These are phyloP conservation scores for Bembecia ichneumoniformis DNA, from an alignment of 2,888 invertebrate species.

Conservation along the genomic window DNA sequence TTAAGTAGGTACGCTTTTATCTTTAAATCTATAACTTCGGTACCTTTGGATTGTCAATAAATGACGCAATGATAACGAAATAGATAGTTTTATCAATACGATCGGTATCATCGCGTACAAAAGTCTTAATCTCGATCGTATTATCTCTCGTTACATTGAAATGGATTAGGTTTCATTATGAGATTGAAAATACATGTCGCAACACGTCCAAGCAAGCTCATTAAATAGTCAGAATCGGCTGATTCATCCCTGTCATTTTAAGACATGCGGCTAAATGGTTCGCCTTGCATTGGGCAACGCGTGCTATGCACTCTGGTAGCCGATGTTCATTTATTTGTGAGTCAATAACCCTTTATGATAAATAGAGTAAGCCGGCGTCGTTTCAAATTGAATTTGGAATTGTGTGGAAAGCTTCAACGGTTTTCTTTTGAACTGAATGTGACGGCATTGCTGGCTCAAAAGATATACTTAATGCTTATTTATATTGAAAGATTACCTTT, in stretches of 20 bases:
- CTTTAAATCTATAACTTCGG: conserved; percentile 3
- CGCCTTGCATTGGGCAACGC: conserved; percentile 16
- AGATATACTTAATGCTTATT: too few species aligned
- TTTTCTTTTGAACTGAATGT: too few species aligned
- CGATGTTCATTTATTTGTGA: conserved; percentile 2
- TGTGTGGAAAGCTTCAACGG: background rate
- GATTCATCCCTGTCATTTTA: conserved; percentile 30
- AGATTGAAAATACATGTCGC: conserved; percentile 10
- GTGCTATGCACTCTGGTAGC: conserved; percentile 12
- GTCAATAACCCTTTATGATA: conserved; percentile 1
- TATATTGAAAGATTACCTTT: too few species aligned
- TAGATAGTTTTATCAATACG: background rate
- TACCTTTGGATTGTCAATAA: background rate
- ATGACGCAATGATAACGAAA: background rate
- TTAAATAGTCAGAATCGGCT: conserved; percentile 22
- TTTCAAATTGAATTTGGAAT: background rate
- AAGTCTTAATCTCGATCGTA: background rate
- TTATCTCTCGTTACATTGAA: conserved; percentile 5
- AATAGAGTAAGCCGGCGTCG: background rate
- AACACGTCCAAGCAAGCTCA: conserved; percentile 7
- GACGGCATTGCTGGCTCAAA: too few species aligned
- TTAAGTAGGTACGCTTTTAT: conserved; percentile 1
- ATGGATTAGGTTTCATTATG: conserved; percentile 11
- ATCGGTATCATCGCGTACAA: conserved; percentile 1
- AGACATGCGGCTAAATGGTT: conserved; percentile 15